Evolutionary conservation across 2,113 vertebrate species (phyloP).

Genomic region (Bucco capensis): DNA sequence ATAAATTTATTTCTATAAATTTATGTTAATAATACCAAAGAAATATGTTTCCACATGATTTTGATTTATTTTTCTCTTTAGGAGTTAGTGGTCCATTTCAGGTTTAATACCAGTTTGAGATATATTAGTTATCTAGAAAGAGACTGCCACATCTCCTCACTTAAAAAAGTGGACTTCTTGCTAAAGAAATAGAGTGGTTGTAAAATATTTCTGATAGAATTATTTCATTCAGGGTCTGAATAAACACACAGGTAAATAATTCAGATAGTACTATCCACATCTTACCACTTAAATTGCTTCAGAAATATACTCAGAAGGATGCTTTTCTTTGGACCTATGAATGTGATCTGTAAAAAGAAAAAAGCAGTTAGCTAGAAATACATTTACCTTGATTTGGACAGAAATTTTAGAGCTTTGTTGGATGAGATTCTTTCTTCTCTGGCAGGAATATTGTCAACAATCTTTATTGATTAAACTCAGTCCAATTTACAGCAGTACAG

Average conservation of each 20-base stretch:
- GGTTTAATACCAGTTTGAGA: not conserved
- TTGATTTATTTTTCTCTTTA: not conserved
- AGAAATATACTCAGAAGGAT: conserved; percentile 91
- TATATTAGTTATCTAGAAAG: not conserved
- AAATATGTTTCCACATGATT: not conserved
- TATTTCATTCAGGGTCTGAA: not conserved
- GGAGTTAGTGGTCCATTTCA: not conserved
- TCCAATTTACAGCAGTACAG: not conserved
- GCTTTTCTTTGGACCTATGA: conserved; percentile 87
- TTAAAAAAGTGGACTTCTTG: not conserved
- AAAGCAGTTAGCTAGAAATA: not conserved
- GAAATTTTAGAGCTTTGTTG: not conserved
- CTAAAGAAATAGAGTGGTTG: not conserved
- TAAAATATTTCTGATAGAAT: not conserved
- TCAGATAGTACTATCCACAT: not conserved
- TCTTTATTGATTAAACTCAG: not conserved
- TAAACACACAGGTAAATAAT: not conserved
- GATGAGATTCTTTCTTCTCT: fast-evolving
- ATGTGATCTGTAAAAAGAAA: conserved; percentile 79
- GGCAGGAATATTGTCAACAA: not conserved
- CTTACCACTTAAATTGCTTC: conserved; percentile 93
- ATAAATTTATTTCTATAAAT: too few relatives aligned
- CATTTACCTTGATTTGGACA: not conserved
- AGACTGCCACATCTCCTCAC: not conserved
- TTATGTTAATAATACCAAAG: not conserved